Evolutionary conservation across 2,888 invertebrate species (phyloP).

Genomic region (Leptothorax acervorum): DNA sequence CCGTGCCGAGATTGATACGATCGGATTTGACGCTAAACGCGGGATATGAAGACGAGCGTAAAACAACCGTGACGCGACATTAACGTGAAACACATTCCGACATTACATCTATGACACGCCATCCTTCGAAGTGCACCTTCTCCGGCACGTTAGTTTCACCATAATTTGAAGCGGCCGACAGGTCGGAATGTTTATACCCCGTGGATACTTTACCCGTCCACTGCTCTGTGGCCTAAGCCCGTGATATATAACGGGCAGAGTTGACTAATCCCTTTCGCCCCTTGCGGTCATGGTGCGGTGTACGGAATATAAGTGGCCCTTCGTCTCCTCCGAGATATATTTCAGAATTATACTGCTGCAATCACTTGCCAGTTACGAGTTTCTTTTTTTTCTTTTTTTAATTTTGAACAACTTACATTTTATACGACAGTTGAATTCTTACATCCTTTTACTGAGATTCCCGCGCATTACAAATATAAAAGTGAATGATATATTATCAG

Average conservation of each 20-base stretch:
- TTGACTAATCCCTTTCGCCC: conserved; percentile 79
- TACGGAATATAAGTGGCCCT: conserved; percentile 60
- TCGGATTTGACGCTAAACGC: conserved; percentile 41
- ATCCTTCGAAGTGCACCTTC: conserved; percentile 27
- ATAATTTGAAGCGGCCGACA: conserved; percentile 76
- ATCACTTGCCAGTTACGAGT: conserved; percentile 47
- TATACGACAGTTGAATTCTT: conserved; percentile 33
- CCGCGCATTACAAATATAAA: conserved; percentile 34
- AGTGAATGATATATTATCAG: conserved; percentile 37
- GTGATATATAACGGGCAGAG: conserved; percentile 80
- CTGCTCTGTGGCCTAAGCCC: conserved; percentile 68
- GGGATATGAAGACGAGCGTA: conserved; percentile 19
- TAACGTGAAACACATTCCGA: conserved; percentile 36
- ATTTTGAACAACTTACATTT: conserved; percentile 29
- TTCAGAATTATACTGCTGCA: conserved; percentile 62
- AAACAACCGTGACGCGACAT: conserved; percentile 28
- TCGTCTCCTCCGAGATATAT: conserved; percentile 63
- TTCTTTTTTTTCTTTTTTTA: background rate
- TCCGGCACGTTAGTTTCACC: conserved; percentile 51
- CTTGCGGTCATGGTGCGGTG: conserved; percentile 61
- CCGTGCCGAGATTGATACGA: conserved; percentile 18
- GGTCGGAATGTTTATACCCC: conserved; percentile 74
- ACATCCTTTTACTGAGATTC: conserved; percentile 27
- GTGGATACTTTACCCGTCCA: conserved; percentile 70
- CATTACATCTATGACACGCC: conserved; percentile 37